Base-by-base conservation (phyloP, 2,113 vertebrate genomes). In the Holacanthus passer region DNA sequence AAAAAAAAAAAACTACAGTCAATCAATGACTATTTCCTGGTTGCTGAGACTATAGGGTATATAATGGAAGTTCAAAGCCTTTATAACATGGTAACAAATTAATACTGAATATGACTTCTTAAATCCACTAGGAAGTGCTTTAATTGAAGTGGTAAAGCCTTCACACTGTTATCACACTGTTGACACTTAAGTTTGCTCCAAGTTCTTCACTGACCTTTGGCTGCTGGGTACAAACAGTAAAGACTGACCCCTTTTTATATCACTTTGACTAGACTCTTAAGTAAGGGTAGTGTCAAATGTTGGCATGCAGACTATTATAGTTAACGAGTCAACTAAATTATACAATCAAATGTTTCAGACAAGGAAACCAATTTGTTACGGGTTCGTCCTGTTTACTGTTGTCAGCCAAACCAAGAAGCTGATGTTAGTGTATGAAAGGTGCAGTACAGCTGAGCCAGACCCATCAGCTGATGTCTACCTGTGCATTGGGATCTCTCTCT, bases 401-500 rank as follows among this genome's bases (percentile, higher is more conserved):
- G 16, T 37, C 13, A 13, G 22, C 12, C 56, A 67, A 64, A n/a
- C 9, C 11, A 22, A 52, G 11, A 6, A 31, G 17, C 17, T 8
- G 8, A 37, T 8, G 8, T 37, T 11, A 7, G 24, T 41, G 48
- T 50, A 7, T 37, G 19, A 47, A 12, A 35, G 6, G 13, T 8
- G 27, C 14, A 35, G 19, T 20, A 17, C 64, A 63, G 35, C 48
- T 22, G 74, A 32, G 3, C 20, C 22, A 22, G 13, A 3, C 5
- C 12, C 16, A 22, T 16, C 3, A 37, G 24, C 14, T 6, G 43
- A 13, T 0, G 24, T 16, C 2, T 68, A 97, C 97, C 95, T 97
- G 95, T 66, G 94, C 95, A 56, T 93, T 95, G 17, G 90, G 93
- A 10, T 87, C 90, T 39, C 95, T 95, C 78, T 97, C 96, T 76